Base-by-base conservation (phyloP, 2,113 vertebrate species). In the Buteo buteo region DNA sequence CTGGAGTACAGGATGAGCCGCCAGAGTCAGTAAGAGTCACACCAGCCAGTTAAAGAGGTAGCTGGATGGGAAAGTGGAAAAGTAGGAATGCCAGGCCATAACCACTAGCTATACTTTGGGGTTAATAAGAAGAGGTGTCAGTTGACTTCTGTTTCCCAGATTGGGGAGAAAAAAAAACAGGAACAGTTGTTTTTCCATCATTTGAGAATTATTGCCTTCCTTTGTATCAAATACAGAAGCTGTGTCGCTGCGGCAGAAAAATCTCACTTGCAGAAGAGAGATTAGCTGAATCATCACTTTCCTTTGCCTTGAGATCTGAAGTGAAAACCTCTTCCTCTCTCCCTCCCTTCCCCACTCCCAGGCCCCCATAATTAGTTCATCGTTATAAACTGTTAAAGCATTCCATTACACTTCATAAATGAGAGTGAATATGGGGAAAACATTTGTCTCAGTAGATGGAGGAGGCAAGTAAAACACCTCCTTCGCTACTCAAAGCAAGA, bases 271-370 rank as follows among this genome's bases (percentile, higher is more conserved):
- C 76, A 74, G 47, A 88, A 32, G 18, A 81, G 16, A 88, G 47
- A 88, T 72, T 15, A 55, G 76, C 76, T 83, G 82, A 91, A 92
- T 81, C 79, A 73, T 47, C 94, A 62, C 64, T 90, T 88, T 82
- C 69, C 45, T 84, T 64, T 59, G 34, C 62, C 22, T 42, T 25
- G 29, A 88, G 45, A 94, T 52, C 73, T 94, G 13, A 91, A 80
- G n/a, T 11, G 45, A 66, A 94, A 95, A 65, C 62, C 25, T 82
- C 81, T 90, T 93, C 31, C 57, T 47, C 62, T n/a, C 50, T 45
- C 44, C 47, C 16, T 38, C 74, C 34, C 26, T 52, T 62, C n/a
- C 36, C 32, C 26, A n/a, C 21, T 58, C 71, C n/a, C 50, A 82
- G 58, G 55, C 52, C 34, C 26, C 76, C 47, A 21, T 31, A 62